These are phyloP conservation scores for Ictalurus furcatus DNA, from an alignment of 2,113 vertebrate species.

Conservation along the genomic window DNA sequence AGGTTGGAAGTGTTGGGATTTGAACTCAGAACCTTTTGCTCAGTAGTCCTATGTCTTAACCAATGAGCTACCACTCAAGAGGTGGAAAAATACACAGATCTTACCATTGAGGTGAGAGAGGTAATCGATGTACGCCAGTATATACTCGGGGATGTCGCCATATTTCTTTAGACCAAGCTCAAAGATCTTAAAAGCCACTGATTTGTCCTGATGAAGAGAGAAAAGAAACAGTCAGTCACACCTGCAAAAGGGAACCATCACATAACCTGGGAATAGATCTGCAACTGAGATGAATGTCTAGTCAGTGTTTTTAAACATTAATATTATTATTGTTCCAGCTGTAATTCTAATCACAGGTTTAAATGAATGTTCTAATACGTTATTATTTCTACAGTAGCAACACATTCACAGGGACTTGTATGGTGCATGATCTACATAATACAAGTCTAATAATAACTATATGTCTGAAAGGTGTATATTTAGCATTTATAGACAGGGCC, in stretches of 20 bases:
- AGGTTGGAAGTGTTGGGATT: no score
- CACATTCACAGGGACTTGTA: not conserved
- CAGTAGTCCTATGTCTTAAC: no score
- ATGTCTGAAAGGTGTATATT: not conserved
- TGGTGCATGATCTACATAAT: not conserved
- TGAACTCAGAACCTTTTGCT: no score
- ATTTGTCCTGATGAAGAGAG: constrained; percentile 85
- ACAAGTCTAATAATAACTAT: no score
- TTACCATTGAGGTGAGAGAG: constrained; percentile 98
- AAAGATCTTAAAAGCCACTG: constrained; percentile 99
- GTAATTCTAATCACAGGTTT: not conserved
- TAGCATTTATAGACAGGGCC: not conserved
- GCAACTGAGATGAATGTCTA: no score
- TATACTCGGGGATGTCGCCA: constrained; percentile 98
- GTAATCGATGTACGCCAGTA: constrained; percentile 98
- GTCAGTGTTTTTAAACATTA: not conserved
- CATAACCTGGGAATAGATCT: not conserved
- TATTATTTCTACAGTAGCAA: not conserved
- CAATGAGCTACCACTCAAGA: not conserved
- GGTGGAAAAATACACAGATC: constrained; percentile 38
- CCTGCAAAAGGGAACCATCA: not conserved
- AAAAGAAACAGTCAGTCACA: not conserved
- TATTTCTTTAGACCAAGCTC: constrained; percentile 98
- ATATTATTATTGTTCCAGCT: not conserved
- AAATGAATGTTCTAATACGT: not conserved